A percentile compares a stretch with the other conserved stretches of the same genome.
phyloP scores from a whole-genome alignment of 2,888 invertebrate species.

The Volucella zonaria region DNA sequence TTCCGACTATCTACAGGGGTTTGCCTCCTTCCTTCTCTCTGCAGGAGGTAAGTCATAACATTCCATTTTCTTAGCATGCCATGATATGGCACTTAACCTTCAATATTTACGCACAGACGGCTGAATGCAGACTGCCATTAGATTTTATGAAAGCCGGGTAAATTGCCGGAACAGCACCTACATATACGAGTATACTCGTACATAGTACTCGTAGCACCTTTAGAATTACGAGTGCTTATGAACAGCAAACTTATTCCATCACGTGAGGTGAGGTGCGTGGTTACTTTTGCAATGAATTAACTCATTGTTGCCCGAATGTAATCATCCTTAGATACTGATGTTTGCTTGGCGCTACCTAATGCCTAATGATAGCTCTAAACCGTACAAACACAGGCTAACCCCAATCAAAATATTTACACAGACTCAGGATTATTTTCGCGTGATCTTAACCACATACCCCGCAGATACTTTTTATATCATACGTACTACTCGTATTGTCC shows the following conservation, averaged over 20 bases:
- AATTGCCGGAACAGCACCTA: neutral
- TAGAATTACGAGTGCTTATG: too few relatives aligned
- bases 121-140: neutral
- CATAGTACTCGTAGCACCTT: too few relatives aligned
- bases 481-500: constrained; percentile 6
- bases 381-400: too few relatives aligned
- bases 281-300: constrained; percentile 33
- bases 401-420: too few relatives aligned
- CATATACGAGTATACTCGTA: too few relatives aligned
- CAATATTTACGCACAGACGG: constrained; percentile 16
- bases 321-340: constrained; percentile 25
- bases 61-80: neutral
- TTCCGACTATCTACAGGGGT: neutral
- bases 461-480: constrained; percentile 33
- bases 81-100: constrained; percentile 15
- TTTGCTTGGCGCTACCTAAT: constrained; percentile 37
- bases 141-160: constrained; percentile 21
- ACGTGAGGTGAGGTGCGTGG: neutral
- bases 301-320: constrained; percentile 40
- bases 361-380: constrained; percentile 26
- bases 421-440: too few relatives aligned
- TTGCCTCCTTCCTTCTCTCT: neutral
- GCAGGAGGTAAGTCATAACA: constrained; percentile 9
- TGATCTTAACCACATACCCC: neutral
- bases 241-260: neutral